A percentile compares a stretch with the other conserved stretches of the same genome.
These are phyloP conservation scores for Orbicella faveolata DNA, from an alignment of 64 coral and sea anemone genomes.

Conservation along the genomic window DNA sequence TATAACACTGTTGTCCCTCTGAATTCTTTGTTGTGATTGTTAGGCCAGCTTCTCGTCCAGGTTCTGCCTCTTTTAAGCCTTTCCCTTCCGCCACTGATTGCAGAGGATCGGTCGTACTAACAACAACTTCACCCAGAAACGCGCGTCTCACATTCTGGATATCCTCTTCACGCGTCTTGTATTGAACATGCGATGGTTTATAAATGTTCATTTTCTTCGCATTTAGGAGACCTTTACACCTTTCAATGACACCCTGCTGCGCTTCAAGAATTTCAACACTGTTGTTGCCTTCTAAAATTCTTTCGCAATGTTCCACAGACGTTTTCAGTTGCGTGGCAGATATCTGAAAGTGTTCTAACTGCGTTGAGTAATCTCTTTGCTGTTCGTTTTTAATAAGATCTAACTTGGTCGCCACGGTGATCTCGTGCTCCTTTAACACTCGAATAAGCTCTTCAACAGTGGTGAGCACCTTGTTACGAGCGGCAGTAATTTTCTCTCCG, in stretches of 20 bases:
- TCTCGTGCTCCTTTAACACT: background rate
- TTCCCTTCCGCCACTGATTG: background rate
- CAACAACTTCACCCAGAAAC: background rate
- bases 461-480: background rate
- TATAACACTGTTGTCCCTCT: conserved; percentile 2
- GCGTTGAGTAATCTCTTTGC: background rate
- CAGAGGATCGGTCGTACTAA: background rate
- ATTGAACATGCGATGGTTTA: background rate
- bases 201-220: background rate
- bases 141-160: background rate
- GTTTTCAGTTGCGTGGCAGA: background rate
- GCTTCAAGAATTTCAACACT: conserved; percentile 13
- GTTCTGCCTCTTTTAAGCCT: background rate
- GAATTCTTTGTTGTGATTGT: conserved; percentile 15
- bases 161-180: background rate
- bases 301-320: background rate
- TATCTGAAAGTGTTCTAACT: background rate
- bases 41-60: background rate
- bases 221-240: background rate
- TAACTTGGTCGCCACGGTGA: background rate
- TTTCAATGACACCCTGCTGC: background rate
- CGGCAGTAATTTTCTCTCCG: background rate
- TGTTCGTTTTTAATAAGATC: background rate
- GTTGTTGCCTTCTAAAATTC: background rate
- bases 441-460: background rate